These are phyloP conservation scores for Phainopepla nitens DNA, from an alignment of 2,113 vertebrate genomes.

Conservation along the genomic window DNA sequence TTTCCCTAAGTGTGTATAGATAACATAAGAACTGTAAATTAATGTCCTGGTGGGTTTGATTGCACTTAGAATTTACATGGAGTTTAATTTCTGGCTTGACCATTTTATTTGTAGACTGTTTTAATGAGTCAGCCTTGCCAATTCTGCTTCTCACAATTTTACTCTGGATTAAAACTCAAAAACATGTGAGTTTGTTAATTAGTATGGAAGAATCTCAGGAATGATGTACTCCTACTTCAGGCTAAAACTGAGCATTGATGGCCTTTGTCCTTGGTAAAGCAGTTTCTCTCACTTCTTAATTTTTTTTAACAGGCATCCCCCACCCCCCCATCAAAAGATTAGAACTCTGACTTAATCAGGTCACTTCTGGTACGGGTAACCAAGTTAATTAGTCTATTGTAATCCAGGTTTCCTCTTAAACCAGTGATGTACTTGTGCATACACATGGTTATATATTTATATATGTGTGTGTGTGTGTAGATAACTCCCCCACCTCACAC, in stretches of 20 bases:
- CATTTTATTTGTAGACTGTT: not conserved
- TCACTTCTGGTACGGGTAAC: not conserved
- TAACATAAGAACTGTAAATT: not conserved
- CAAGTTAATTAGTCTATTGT: not conserved
- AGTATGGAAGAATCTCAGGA: slow-evolving; percentile 54
- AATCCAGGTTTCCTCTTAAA: slow-evolving; percentile 19
- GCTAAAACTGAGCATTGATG: not conserved
- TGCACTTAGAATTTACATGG: not conserved
- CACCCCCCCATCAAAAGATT: not conserved
- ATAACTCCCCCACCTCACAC: not conserved
- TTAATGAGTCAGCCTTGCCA: slow-evolving; percentile 20
- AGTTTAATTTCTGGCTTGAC: not conserved
- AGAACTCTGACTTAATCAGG: not conserved
- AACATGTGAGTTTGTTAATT: slow-evolving; percentile 41
- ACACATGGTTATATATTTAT: not conserved
- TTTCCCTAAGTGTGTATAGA: not conserved
- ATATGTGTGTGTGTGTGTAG: not conserved
- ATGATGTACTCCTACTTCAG: slow-evolving; percentile 28
- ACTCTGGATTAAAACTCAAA: slow-evolving; percentile 24
- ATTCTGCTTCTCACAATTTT: not conserved
- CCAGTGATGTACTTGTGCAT: not conserved
- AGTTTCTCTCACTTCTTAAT: not conserved
- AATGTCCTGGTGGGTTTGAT: not conserved
- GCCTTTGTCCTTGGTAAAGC: not conserved
- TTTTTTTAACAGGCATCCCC: not conserved